Evolutionary conservation across 2,888 invertebrate species (phyloP), one percentile per base, ranked within the genome.

Genomic region (Micropterix aruncella): DNA sequence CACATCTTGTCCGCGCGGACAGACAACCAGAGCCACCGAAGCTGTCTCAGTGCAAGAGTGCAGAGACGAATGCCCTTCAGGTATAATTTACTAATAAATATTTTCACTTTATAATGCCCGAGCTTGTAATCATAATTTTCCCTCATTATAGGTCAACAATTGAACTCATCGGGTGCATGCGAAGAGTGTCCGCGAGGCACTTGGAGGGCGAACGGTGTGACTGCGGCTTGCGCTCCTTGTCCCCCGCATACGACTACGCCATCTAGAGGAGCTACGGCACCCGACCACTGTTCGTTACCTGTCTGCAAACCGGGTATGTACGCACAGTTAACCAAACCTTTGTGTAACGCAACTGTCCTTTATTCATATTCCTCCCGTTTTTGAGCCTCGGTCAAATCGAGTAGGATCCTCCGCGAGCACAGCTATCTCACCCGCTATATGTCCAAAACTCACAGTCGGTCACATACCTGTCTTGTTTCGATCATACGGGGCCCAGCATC

Each of bases 241-340:
- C 94, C 95, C 0, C 64, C 84, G 4, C 93, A 91, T 36, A 80
- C 89, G 51, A 96, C 95, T 2, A 95, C 95, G 0, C 87, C 89
- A 0, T 81, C 83, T 51, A 73, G 80, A 43, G 92, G 93, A 40
- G 84, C 92, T 0, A 78, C 83, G 0, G 80, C 85, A 0, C 75
- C 88, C 4, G 91, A 91, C 57, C 92, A 94, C 60, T 96, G 96
- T 64, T 89, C 93, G 1, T 68, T 95, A 41, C 95, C 93, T 7
- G 87, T 90, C 42, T 92, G 92, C 60, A 74, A 75, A 40, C 79
- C 87, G 48, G 84, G 79, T 75, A 61, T 56, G 52, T n/a, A n/a
- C n/a, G n/a, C n/a, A n/a, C n/a, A n/a, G n/a, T n/a, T n/a, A n/a
- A n/a, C n/a, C n/a, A n/a, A n/a, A n/a, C n/a, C n/a, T n/a, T n/a